These are phyloP conservation scores for Campylomormyrus numenius DNA, from an alignment of 2,113 vertebrate genomes.

Conservation along the genomic window DNA sequence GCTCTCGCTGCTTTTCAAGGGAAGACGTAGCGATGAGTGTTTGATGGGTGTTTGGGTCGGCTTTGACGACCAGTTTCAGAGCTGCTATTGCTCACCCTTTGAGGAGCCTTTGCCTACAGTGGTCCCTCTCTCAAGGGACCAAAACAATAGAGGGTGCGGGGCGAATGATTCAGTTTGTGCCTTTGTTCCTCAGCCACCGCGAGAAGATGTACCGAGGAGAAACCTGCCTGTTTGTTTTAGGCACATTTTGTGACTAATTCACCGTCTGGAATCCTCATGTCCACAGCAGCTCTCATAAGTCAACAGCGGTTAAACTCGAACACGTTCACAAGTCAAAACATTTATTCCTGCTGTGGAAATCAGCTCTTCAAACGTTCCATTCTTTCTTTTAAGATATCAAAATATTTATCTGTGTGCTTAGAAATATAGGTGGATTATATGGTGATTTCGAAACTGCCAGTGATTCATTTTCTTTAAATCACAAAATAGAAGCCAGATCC, in stretches of 20 bases:
- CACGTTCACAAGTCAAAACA: background rate
- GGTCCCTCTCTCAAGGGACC: background rate
- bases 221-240: background rate
- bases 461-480: conserved; percentile 2
- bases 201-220: background rate
- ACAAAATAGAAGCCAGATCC: background rate
- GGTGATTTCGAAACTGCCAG: background rate
- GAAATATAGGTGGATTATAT: background rate
- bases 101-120: background rate
- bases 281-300: background rate
- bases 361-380: background rate
- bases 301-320: background rate
- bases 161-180: background rate
- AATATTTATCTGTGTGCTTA: background rate
- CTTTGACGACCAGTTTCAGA: background rate
- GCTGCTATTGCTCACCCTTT: background rate
- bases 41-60: background rate
- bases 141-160: background rate
- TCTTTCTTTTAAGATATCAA: background rate
- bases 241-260: background rate
- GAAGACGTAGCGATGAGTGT: background rate
- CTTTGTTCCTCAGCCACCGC: background rate
- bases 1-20: background rate
- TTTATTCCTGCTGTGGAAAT: background rate
- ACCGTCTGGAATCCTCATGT: background rate